A percentile compares a stretch with the other conserved stretches of the same genome.
Evolutionary conservation across 2,888 invertebrate species (phyloP).

Genomic region (Leptopilina drosophilae): DNA sequence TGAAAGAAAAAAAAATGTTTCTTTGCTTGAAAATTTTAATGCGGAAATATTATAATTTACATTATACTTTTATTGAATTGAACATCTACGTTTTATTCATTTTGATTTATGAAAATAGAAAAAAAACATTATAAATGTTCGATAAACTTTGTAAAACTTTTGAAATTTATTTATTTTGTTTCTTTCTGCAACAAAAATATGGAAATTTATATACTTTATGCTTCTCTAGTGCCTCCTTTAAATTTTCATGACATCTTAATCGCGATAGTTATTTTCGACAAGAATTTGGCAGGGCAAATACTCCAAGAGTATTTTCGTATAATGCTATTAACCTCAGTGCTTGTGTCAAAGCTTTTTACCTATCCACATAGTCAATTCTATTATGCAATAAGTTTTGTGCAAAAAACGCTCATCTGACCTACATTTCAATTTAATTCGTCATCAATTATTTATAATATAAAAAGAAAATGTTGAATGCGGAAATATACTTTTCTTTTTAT

Average conservation of each 20-base stretch:
- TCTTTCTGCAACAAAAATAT: too few relatives aligned
- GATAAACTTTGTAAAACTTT: too few relatives aligned
- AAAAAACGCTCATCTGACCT: constrained; percentile 31
- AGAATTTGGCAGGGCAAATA: constrained; percentile 69
- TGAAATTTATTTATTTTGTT: too few relatives aligned
- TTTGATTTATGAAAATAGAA: too few relatives aligned
- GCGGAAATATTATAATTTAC: too few relatives aligned
- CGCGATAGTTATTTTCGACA: constrained; percentile 65
- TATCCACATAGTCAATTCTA: constrained; percentile 35
- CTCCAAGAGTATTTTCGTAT: constrained; percentile 66
- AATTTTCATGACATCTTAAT: constrained; percentile 42
- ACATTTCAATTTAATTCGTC: background rate
- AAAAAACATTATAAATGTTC: too few relatives aligned
- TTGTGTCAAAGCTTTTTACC: constrained; percentile 32
- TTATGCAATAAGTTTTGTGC: constrained; percentile 25
- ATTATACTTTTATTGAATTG: too few relatives aligned
- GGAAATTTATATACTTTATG: too few relatives aligned
- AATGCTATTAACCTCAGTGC: constrained; percentile 68
- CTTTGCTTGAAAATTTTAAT: too few relatives aligned
- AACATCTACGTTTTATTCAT: too few relatives aligned
- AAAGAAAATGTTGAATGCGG: background rate
- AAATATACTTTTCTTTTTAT: background rate
- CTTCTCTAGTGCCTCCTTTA: constrained; percentile 29
- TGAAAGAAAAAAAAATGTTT: too few relatives aligned
- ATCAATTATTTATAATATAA: background rate